Conservation (phyloP, 2,113 vertebrate species). For the Gracilinanus agilis region DNA sequence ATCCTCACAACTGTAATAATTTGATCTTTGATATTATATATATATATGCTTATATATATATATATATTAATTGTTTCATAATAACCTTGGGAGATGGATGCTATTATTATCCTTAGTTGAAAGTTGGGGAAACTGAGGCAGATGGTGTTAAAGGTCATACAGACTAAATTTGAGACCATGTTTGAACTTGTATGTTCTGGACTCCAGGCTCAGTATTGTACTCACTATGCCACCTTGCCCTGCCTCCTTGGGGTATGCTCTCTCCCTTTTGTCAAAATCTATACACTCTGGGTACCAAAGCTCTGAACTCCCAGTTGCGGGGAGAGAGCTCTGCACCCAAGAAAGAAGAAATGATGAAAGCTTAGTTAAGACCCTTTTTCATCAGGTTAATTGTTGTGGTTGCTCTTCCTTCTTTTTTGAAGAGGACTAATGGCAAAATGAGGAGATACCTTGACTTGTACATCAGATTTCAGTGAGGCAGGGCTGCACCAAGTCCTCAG, state of each 20-base stretch:
- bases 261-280: not conserved
- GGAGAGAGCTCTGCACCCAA: not conserved
- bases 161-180: not conserved
- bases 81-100: not conserved
- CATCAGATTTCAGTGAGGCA: no score
- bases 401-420: no score
- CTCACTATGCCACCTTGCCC: not conserved
- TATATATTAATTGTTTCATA: no score
- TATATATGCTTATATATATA: no score
- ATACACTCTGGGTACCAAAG: not conserved
- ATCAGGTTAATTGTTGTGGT: not conserved
- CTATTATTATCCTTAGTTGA: not conserved
- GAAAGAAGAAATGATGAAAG: not conserved
- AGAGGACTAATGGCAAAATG: no score
- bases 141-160: not conserved
- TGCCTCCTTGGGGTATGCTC: not conserved
- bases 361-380: not conserved
- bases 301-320: constrained; percentile 1
- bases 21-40: no score
- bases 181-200: not conserved
- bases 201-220: not conserved
- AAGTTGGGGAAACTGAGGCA: not conserved
- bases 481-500: no score
- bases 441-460: no score
- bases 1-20: no score